A percentile compares a stretch with the other conserved stretches of the same genome.
phyloP scores from a whole-genome alignment of 2,113 vertebrate species.

The Proteles cristata region DNA sequence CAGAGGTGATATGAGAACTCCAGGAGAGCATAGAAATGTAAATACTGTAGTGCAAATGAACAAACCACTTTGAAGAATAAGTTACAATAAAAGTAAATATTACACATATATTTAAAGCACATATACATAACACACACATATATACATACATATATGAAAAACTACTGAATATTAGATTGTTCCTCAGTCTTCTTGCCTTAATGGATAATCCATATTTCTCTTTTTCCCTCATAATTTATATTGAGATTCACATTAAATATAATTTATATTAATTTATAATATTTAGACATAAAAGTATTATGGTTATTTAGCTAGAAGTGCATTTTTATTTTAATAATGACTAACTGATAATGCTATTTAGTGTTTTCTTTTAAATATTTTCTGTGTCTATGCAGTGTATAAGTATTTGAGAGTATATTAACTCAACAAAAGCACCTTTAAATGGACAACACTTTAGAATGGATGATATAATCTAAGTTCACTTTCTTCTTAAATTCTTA shows the following conservation, averaged over 20 bases:
- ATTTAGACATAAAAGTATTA: slow-evolving; percentile 20
- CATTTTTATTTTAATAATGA: background rate
- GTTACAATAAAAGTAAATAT: background rate
- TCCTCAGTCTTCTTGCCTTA: background rate
- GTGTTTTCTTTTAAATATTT: background rate
- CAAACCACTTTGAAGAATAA: background rate
- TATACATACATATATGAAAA: background rate
- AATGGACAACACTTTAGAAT: background rate
- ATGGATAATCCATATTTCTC: background rate
- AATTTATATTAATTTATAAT: background rate
- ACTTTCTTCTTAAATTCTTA: slow-evolving; percentile 6
- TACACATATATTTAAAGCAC: background rate
- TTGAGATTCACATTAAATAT: background rate
- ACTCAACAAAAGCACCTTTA: background rate
- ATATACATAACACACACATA: background rate
- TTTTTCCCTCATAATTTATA: background rate
- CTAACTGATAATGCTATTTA: background rate
- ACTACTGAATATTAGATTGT: background rate
- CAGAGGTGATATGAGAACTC: background rate
- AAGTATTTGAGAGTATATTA: background rate
- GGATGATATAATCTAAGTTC: background rate
- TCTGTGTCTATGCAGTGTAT: background rate
- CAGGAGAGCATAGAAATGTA: background rate
- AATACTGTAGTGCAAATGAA: background rate
- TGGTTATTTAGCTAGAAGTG: background rate